Percentiles rank a stretch among this genome's conserved stretches.
phyloP scores from a whole-genome alignment of 2,113 vertebrate species.

The Proteles cristata region DNA sequence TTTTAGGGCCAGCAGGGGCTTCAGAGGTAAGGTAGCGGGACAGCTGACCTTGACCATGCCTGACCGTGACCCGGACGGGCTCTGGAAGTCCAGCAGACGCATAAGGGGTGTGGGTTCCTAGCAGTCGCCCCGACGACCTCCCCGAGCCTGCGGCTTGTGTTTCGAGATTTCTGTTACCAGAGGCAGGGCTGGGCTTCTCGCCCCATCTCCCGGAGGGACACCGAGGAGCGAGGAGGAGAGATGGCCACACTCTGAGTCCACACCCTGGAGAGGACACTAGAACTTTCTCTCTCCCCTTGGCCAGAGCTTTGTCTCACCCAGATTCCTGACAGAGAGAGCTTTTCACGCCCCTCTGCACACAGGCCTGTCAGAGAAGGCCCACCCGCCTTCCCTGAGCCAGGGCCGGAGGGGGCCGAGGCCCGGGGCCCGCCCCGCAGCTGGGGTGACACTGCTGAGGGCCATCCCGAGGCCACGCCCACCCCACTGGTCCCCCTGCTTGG shows the following conservation, averaged over 20 bases:
- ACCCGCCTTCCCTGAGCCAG: not conserved
- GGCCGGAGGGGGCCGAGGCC: too few relatives aligned
- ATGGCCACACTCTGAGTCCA: accelerated
- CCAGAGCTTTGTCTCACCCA: not conserved
- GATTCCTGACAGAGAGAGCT: not conserved
- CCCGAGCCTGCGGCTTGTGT: accelerated
- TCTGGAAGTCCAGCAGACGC: not conserved
- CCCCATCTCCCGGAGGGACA: accelerated
- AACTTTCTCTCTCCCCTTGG: not conserved
- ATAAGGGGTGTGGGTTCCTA: accelerated
- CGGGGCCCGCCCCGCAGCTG: accelerated
- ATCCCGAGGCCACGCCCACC: not conserved
- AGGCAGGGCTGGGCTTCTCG: not conserved
- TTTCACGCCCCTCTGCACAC: accelerated
- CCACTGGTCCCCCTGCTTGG: not conserved
- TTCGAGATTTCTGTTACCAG: accelerated
- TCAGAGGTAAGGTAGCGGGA: accelerated
- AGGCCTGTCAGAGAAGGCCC: not conserved
- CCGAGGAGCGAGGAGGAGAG: not conserved
- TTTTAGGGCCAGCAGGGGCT: not conserved
- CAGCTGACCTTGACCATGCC: not conserved
- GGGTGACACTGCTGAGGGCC: accelerated
- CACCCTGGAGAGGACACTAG: not conserved
- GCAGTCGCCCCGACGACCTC: accelerated
- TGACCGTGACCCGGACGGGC: accelerated